phyloP scores from a whole-genome alignment of 2,888 invertebrate genomes.

The Clepsis dumicolana region DNA sequence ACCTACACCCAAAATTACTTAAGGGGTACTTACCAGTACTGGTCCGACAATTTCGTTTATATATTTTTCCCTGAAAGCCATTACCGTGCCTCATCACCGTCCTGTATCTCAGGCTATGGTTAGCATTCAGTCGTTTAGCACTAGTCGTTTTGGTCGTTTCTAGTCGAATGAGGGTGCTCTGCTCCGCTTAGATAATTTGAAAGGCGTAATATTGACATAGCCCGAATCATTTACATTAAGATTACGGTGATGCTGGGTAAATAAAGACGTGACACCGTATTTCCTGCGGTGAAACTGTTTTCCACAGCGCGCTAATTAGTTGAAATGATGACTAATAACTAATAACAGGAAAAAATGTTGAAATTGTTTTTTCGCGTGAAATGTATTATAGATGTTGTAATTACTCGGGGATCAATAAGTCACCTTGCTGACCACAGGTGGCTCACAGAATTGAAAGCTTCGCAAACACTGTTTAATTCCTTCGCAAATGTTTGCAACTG shows the following conservation, averaged over 20 bases:
- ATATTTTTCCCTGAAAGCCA: slow-evolving; percentile 63
- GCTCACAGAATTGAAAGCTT: neutral
- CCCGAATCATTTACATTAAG: slow-evolving; percentile 69
- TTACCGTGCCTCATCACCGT: slow-evolving; percentile 61
- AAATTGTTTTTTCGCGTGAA: slow-evolving; percentile 5
- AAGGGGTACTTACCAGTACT: slow-evolving; percentile 60
- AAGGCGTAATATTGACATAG: slow-evolving; percentile 66
- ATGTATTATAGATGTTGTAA: neutral
- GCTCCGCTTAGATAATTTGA: slow-evolving; percentile 64
- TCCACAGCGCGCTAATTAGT: slow-evolving; percentile 40
- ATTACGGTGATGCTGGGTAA: slow-evolving; percentile 74
- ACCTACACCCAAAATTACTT: neutral
- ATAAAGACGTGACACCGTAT: slow-evolving; percentile 76
- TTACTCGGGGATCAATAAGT: neutral
- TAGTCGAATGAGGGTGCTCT: slow-evolving; percentile 63
- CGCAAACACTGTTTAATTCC: neutral
- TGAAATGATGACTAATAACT: slow-evolving; percentile 27
- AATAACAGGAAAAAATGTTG: slow-evolving; percentile 27
- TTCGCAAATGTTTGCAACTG: too few species aligned
- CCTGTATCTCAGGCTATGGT: slow-evolving; percentile 46
- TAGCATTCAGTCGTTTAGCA: slow-evolving; percentile 60
- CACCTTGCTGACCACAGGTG: neutral
- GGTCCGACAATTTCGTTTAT: slow-evolving; percentile 60
- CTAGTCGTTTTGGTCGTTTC: slow-evolving; percentile 68
- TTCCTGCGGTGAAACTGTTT: slow-evolving; percentile 67